Percentiles rank a stretch among this genome's conserved stretches.
These are phyloP conservation scores for Oncorhynchus tshawytscha DNA, from an alignment of 2,113 vertebrate genomes.

Conservation along the genomic window DNA sequence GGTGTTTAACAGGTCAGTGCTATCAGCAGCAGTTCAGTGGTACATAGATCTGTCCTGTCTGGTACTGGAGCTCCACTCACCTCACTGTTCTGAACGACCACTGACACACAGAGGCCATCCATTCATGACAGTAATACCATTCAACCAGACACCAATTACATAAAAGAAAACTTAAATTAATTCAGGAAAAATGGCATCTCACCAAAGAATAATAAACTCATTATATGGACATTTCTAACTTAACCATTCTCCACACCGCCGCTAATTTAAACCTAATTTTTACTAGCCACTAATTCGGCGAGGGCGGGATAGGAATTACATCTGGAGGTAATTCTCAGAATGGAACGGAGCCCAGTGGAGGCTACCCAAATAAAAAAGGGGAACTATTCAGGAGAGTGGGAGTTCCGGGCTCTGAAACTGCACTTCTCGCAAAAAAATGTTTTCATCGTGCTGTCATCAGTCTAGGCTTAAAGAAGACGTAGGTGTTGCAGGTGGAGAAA, in stretches of 20 bases:
- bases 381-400: slow-evolving; percentile 57
- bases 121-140: slow-evolving; percentile 50
- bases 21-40: slow-evolving; percentile 23
- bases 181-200: slow-evolving; percentile 64
- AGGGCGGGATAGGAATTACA: slow-evolving; percentile 67
- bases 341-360: slow-evolving; percentile 71
- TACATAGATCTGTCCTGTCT: slow-evolving; percentile 8
- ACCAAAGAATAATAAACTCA: slow-evolving; percentile 75
- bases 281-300: slow-evolving; percentile 77
- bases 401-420: slow-evolving; percentile 59
- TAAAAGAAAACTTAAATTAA: slow-evolving; percentile 52
- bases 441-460: slow-evolving; percentile 67
- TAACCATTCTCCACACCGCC: slow-evolving; percentile 59
- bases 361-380: slow-evolving; percentile 33
- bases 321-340: slow-evolving; percentile 76
- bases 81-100: neutral
- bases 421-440: slow-evolving; percentile 56
- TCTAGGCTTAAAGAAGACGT: slow-evolving; percentile 55
- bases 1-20: slow-evolving; percentile 26
- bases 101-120: slow-evolving; percentile 41
- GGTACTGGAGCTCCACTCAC: neutral
- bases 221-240: slow-evolving; percentile 70
- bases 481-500: slow-evolving; percentile 46
- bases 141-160: slow-evolving; percentile 59
- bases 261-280: slow-evolving; percentile 79